Evolutionary conservation across 2,797 vertebrate species (phyloP), one percentile per base, ranked within the genome.

Genomic region (Clarias pachynema): DNA sequence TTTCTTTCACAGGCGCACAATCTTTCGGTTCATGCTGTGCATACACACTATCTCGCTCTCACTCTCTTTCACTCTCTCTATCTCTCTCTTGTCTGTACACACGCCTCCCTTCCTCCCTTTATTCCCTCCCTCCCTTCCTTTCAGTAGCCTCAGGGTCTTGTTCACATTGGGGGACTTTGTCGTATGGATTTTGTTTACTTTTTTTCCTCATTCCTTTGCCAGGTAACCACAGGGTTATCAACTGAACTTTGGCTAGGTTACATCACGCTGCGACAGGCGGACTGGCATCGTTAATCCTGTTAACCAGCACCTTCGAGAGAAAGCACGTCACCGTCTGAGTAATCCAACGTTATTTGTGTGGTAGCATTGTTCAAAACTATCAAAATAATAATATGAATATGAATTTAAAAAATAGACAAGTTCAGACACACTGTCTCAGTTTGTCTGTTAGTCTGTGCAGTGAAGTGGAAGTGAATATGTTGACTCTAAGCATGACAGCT

Each of bases 151-250:
- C 72, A 60, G 85, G 85, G 80, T 77, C 79, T 78, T 26, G 60
- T n/a, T 77, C 18, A 60, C 49, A 78, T 62, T 62, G 12, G 34
- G 70, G 84, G 60, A 82, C 60, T 77, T 77, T 77, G 63, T 29
- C 12, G 18, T 75, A 22, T 10, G 3, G 80, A 70, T 78, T 53
- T 31, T 86, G 56, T 79, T 70, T 26, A 34, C 65, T 78, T 83
- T 65, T 73, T 70, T 83, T 79, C 85, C 85, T 82, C 81, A 79
- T 86, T 82, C 85, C 74, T 70, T 44, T 72, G 26, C 26, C 56
- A 26, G 56, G 40, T 79, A 60, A 63, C 73, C 40, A 1, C 16
- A 5, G 24, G 62, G 24, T 40, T 72, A 83, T 83, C 73, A 72
- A 24, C 3, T 83, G 85, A 86, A 83, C 85, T 86, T 83, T 83